Evolutionary conservation across 2,797 vertebrate species (phyloP).

Genomic region (Melanotaenia pygmaea): DNA sequence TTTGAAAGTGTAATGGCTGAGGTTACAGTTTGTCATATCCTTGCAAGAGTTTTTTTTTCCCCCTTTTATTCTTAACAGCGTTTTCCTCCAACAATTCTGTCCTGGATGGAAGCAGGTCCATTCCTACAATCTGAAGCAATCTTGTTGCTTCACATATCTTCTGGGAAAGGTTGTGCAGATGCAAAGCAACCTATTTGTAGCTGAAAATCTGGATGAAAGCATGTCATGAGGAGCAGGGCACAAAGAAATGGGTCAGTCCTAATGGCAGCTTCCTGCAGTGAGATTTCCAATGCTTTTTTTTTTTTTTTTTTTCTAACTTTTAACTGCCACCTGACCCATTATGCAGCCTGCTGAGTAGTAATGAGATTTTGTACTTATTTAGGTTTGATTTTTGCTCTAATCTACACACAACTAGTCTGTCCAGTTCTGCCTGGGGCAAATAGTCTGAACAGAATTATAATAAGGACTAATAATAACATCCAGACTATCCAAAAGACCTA

Average conservation of each 20-base stretch:
- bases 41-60: not conserved
- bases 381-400: slow-evolving; percentile 62
- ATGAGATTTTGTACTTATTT: slow-evolving; percentile 76
- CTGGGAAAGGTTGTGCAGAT: slow-evolving; percentile 44
- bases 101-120: slow-evolving; percentile 35
- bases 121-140: slow-evolving; percentile 48
- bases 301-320: not conserved
- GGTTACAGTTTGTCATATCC: slow-evolving; percentile 22
- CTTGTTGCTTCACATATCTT: slow-evolving; percentile 42
- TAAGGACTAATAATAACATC: slow-evolving; percentile 54
- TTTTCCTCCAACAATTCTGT: slow-evolving; percentile 9
- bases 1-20: slow-evolving; percentile 50
- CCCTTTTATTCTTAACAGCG: not conserved
- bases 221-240: slow-evolving; percentile 39
- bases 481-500: slow-evolving; percentile 27
- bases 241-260: slow-evolving; percentile 65
- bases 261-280: slow-evolving; percentile 64
- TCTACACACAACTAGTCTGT: slow-evolving; percentile 63
- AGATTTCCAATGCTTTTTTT: slow-evolving; percentile 61
- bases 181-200: slow-evolving; percentile 51
- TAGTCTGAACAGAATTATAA: slow-evolving; percentile 67
- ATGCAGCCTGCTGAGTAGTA: slow-evolving; percentile 72
- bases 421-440: slow-evolving; percentile 54
- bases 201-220: slow-evolving; percentile 56
- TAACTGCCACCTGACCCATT: slow-evolving; percentile 66